phyloP scores from a whole-genome alignment of 2,797 vertebrate genomes.

The Dryobates pubescens region DNA sequence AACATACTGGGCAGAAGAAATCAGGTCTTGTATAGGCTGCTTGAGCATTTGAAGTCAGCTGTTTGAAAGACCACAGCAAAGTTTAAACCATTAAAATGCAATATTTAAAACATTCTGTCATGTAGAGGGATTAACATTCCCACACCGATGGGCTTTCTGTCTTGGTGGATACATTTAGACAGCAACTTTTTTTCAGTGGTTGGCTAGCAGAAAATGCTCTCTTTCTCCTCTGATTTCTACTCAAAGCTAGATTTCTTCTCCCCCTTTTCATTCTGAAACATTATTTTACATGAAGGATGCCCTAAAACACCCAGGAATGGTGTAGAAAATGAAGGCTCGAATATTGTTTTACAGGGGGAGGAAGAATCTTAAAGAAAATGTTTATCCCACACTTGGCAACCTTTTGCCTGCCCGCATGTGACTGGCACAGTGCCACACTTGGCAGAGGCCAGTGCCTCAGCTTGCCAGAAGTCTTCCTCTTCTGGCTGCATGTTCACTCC shows the following conservation, averaged over 20 bases:
- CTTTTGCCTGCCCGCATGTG: slow-evolving; percentile 64
- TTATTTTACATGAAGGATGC: neutral
- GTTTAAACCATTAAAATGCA: slow-evolving; percentile 49
- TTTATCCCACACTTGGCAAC: slow-evolving; percentile 70
- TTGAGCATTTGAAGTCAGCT: slow-evolving; percentile 14
- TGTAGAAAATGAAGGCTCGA: neutral
- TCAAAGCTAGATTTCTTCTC: neutral
- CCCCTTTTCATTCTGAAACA: neutral
- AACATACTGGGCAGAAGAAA: slow-evolving; percentile 10
- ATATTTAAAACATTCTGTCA: slow-evolving; percentile 23
- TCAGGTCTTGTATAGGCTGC: neutral
- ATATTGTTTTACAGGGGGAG: slow-evolving; percentile 51
- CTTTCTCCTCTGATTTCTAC: neutral
- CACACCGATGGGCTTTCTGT: neutral
- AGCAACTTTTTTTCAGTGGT: slow-evolving; percentile 30
- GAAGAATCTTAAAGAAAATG: slow-evolving; percentile 53
- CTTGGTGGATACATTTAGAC: slow-evolving; percentile 28
- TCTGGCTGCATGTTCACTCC: slow-evolving; percentile 45
- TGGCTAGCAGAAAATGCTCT: neutral
- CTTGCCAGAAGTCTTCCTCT: slow-evolving; percentile 84
- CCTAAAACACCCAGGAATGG: neutral
- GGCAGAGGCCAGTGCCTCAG: slow-evolving; percentile 8
- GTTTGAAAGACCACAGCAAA: neutral
- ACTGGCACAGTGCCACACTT: slow-evolving; percentile 73
- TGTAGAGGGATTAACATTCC: slow-evolving; percentile 41